Evolutionary conservation across 2,113 vertebrate genomes (phyloP).

Genomic region (Hepsetus odoe): DNA sequence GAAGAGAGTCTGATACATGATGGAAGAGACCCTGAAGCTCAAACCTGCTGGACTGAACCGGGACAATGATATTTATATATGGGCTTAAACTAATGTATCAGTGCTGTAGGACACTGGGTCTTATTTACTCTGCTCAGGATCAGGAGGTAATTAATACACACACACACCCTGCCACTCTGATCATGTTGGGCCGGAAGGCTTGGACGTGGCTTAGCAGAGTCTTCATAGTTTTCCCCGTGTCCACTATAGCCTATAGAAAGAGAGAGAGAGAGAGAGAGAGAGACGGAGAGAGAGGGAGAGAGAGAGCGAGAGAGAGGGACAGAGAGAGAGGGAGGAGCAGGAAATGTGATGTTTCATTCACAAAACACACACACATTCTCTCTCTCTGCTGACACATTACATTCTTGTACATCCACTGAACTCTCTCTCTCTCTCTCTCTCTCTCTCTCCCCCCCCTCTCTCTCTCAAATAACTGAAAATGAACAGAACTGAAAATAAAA

Average conservation of each 20-base stretch:
- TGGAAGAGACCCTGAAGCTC: too few species aligned
- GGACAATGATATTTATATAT: too few species aligned
- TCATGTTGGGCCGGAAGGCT: slow-evolving; percentile 87
- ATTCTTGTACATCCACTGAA: neutral
- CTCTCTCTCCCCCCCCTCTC: neutral
- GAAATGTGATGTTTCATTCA: too few species aligned
- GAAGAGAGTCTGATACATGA: neutral
- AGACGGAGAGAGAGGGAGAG: slow-evolving; percentile 24
- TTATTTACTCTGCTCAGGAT: too few species aligned
- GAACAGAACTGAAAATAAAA: too few species aligned
- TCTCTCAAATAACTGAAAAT: too few species aligned
- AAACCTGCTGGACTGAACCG: too few species aligned
- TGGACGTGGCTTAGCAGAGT: slow-evolving; percentile 83
- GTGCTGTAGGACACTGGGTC: too few species aligned
- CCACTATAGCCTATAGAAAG: slow-evolving; percentile 83
- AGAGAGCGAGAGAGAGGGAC: slow-evolving; percentile 14
- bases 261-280: slow-evolving; percentile 30
- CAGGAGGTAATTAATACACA: too few species aligned
- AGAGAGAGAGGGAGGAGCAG: slow-evolving; percentile 28
- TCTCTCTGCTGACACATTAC: neutral
- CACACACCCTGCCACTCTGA: slow-evolving; percentile 89
- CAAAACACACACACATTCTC: neutral
- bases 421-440: neutral
- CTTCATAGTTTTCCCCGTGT: slow-evolving; percentile 88
- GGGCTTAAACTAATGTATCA: too few species aligned